phyloP scores from a whole-genome alignment of 2,113 vertebrate genomes.

The Collichthys lucidus region DNA sequence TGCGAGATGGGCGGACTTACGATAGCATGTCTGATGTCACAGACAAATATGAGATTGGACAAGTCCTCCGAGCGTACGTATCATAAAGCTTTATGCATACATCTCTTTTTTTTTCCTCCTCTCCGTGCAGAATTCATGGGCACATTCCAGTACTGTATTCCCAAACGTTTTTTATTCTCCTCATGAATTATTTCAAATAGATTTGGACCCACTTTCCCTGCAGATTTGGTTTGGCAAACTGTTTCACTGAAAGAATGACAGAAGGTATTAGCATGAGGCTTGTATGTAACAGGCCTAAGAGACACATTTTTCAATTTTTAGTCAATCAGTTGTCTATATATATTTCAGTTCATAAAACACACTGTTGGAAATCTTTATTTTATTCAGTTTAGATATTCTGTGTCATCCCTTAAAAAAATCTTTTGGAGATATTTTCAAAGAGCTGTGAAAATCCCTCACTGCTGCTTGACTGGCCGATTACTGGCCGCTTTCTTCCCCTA shows the following conservation, averaged over 20 bases:
- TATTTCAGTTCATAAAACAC: conserved; percentile 33
- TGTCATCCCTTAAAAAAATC: conserved; percentile 21
- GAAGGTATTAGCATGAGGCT: conserved; percentile 34
- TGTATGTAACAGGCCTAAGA: background rate
- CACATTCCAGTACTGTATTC: conserved; percentile 23
- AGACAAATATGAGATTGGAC: conserved; percentile 90
- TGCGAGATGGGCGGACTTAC: conserved; percentile 87
- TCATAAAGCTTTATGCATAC: background rate
- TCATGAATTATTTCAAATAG: conserved; percentile 49
- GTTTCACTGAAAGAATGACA: conserved; percentile 34
- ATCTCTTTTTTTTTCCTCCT: background rate
- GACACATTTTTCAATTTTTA: conserved; percentile 21
- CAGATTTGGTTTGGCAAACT: conserved; percentile 39
- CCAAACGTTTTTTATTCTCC: conserved; percentile 20
- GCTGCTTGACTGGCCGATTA: conserved; percentile 25
- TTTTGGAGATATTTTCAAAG: conserved; percentile 40
- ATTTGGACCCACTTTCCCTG: conserved; percentile 6
- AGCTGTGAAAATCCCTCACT: conserved; percentile 30
- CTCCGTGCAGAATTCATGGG: conserved; percentile 40
- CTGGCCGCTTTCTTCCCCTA: conserved; percentile 19
- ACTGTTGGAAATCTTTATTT: conserved; percentile 19
- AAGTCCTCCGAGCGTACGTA: conserved; percentile 88
- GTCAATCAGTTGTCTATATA: conserved; percentile 2
- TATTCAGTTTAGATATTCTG: conserved; percentile 22
- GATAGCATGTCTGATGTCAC: conserved; percentile 86